These are phyloP conservation scores for Phaethon lepturus DNA, from an alignment of 2,113 vertebrate species.

Conservation along the genomic window DNA sequence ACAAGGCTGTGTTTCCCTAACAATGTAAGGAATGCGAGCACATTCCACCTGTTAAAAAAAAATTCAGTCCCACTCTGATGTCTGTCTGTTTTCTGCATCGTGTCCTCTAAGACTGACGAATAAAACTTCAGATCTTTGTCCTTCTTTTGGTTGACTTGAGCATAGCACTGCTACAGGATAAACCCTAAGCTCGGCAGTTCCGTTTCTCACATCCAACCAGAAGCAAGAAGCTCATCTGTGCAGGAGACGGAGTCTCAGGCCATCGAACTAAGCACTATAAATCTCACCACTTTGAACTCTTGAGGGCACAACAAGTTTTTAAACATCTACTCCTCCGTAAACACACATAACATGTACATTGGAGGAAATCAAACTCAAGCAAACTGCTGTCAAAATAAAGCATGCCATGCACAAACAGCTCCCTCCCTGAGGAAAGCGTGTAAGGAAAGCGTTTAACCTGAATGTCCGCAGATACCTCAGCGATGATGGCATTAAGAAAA, in stretches of 20 bases:
- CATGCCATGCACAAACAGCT: rapidly evolving
- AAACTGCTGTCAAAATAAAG: not conserved
- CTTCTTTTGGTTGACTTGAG: not conserved
- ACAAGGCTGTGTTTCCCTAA: not conserved
- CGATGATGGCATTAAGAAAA: not conserved
- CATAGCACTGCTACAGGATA: not conserved
- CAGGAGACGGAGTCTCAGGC: not conserved
- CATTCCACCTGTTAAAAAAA: not conserved
- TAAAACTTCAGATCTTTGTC: not conserved
- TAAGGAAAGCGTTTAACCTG: not conserved
- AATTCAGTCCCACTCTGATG: not conserved
- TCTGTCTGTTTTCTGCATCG: not conserved
- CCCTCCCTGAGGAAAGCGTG: not conserved
- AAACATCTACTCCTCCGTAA: not conserved
- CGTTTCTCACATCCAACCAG: not conserved
- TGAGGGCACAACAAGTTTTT: not conserved
- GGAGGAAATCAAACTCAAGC: not conserved
- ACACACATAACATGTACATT: not conserved
- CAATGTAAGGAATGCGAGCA: not conserved
- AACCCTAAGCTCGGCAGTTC: not conserved
- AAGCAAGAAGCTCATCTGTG: not conserved
- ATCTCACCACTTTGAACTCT: not conserved
- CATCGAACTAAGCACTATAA: not conserved
- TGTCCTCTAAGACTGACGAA: not conserved
- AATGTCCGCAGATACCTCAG: not conserved